Evolutionary conservation across 2,888 invertebrate species (phyloP), one percentile per base, ranked within the genome.

Genomic region (Limnephilus rhombicus): DNA sequence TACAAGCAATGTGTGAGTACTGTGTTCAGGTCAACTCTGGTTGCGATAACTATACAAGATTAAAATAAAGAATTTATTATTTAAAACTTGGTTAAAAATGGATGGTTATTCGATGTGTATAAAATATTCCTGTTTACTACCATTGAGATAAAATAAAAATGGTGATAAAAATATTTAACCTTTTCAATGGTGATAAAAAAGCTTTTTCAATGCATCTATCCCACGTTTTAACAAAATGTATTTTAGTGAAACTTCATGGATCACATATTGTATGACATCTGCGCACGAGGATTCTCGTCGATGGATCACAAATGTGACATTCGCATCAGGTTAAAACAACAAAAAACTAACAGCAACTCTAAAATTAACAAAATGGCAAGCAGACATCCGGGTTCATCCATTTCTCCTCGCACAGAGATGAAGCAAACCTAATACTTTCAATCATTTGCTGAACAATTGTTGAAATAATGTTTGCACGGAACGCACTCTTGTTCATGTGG

Each of bases 381-480:
- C 88, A 82, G 31, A 49, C 91, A 53, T 91, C 82, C 87, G n/a
- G 49, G 86, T 34, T 91, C 87, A 87, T 82, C 49, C 80, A 81
- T 87, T 24, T 89, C 31, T 89, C 88, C 80, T 80, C 34, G 45
- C 37, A 80, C 41, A 80, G 87, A 87, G 68, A 89, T 80, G 34
- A 87, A 45, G 53, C 87, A 88, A 86, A 87, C 91, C 37, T 81
- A 87, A 80, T 80, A 68, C 91, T 85, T 85, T 89, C 80, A 86
- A 86, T 81, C 49, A 81, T 89, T 86, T 87, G 90, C 34, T 81
- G 90, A 85, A 90, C 85, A 85, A 91, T 80, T 80, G 41, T 82
- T 81, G 90, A 91, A 91, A 87, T 87, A 91, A 83, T 89, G 88
- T 86, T 89, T 91, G 90, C 81, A 90, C 90, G 90, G 92, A 87